These are phyloP conservation scores for Eurypyga helias DNA, from an alignment of 2,113 vertebrate genomes.

Conservation along the genomic window DNA sequence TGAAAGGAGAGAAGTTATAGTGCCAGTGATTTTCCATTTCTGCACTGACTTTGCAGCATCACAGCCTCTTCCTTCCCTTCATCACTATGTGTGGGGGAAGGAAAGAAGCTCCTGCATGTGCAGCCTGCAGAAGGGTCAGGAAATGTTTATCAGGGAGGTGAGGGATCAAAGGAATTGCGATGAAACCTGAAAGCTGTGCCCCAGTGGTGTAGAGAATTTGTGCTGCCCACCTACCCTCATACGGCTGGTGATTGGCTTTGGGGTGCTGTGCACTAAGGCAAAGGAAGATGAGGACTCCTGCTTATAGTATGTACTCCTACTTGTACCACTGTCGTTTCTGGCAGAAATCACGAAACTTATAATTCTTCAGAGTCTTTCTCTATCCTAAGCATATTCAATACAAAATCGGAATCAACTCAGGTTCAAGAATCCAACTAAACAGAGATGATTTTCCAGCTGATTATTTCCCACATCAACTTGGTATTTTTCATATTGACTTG, in stretches of 20 bases:
- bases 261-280: not conserved
- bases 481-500: not conserved
- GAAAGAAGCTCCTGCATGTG: not conserved
- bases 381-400: not conserved
- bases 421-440: not conserved
- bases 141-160: not conserved
- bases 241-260: not conserved
- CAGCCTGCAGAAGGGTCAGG: not conserved
- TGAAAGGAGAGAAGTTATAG: not conserved
- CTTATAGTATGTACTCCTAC: not conserved
- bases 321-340: not conserved
- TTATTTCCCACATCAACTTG: not conserved
- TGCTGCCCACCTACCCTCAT: not conserved
- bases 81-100: no score
- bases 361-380: not conserved
- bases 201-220: not conserved
- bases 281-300: not conserved
- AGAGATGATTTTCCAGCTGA: not conserved
- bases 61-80: no score
- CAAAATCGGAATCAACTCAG: not conserved
- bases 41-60: no score
- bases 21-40: no score
- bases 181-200: not conserved
- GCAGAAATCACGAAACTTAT: not conserved
- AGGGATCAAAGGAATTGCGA: not conserved